Percentiles rank a stretch among this genome's conserved stretches.
These are phyloP conservation scores for Bucco capensis DNA, from an alignment of 2,113 vertebrate genomes.

Conservation along the genomic window DNA sequence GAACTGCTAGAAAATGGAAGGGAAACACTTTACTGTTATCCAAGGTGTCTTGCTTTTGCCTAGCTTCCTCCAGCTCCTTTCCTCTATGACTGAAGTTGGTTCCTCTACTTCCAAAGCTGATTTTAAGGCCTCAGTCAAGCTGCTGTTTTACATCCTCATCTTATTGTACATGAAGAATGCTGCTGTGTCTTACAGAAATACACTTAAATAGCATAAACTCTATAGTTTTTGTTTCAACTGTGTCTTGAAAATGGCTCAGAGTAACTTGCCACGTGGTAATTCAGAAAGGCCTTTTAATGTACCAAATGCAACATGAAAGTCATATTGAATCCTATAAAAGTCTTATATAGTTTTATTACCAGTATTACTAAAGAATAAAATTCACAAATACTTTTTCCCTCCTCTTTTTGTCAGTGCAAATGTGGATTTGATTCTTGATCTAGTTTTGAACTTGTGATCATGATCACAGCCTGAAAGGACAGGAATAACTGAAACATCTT, in stretches of 20 bases:
- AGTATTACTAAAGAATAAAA: background rate
- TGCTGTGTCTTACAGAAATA: background rate
- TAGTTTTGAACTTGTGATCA: background rate
- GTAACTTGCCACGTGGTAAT: background rate
- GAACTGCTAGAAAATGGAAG: background rate
- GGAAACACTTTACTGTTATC: background rate
- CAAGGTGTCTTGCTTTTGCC: background rate
- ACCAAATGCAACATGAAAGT: background rate
- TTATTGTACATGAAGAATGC: background rate
- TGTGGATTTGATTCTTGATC: background rate
- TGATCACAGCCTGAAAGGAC: background rate
- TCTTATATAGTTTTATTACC: background rate
- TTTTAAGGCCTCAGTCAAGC: background rate
- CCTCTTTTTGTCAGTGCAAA: background rate
- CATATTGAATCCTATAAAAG: background rate
- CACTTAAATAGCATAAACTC: background rate
- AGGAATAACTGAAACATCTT: background rate
- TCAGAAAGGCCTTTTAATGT: background rate
- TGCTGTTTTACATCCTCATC: background rate
- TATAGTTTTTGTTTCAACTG: background rate
- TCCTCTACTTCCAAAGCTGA: no score
- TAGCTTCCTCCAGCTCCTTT: background rate
- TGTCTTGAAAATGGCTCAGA: background rate
- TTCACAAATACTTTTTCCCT: background rate
- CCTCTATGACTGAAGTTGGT: no score